A percentile compares a stretch with the other conserved stretches of the same genome.
These are phyloP conservation scores for Serripes groenlandicus DNA, from an alignment of 2,888 invertebrate species.

Conservation along the genomic window DNA sequence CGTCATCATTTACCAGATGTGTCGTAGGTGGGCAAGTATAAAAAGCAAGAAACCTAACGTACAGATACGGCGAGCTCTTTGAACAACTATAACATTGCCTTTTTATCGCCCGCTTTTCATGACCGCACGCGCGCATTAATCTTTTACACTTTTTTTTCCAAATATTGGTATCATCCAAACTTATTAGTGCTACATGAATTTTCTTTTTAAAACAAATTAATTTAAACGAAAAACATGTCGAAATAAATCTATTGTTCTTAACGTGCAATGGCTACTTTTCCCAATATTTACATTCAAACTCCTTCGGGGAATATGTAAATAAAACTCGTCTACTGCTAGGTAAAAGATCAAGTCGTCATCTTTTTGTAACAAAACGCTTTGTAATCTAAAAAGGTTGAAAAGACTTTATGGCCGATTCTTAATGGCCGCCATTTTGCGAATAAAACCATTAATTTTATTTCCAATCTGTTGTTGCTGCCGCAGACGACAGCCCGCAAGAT, in stretches of 20 bases:
- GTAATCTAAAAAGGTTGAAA: constrained; percentile 7
- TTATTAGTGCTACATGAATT: no score
- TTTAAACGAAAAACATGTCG: no score
- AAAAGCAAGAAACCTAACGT: neutral
- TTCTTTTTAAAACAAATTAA: no score
- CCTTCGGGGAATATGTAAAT: no score
- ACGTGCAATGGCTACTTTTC: no score
- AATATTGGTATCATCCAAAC: no score
- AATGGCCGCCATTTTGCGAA: constrained; percentile 50
- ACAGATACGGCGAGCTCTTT: neutral
- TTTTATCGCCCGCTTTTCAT: neutral
- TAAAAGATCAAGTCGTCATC: constrained; percentile 1
- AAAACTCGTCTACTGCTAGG: neutral
- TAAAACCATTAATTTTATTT: constrained; percentile 51
- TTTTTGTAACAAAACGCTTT: neutral
- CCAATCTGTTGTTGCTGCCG: constrained; percentile 54
- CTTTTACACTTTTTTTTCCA: no score
- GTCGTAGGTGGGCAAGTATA: no score
- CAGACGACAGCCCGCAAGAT: constrained; percentile 55
- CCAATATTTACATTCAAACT: no score
- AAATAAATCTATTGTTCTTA: no score
- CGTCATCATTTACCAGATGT: no score
- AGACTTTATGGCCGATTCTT: constrained; percentile 12
- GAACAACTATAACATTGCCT: neutral
- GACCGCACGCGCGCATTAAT: neutral